Evolutionary conservation across 1,140 invertebrate species (phyloP), one percentile per base, ranked within the genome.

Genomic region (Pseudomyrmex flavicornis): DNA sequence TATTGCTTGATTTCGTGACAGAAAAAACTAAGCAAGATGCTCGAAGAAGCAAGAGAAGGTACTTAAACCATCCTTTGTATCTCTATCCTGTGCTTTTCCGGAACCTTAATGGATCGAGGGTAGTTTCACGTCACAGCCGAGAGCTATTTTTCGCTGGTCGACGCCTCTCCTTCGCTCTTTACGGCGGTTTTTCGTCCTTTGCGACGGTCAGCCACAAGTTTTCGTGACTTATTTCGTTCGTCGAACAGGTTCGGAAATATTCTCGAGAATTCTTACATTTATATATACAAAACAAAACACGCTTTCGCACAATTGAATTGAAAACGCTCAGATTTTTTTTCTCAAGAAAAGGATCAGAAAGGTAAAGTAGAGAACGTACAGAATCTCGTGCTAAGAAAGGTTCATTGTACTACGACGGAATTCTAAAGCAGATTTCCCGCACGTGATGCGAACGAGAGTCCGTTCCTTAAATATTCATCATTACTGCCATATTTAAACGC

Each of bases 101-200:
- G 46, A 82, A 86, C 79, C 85, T 88, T 90, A 91, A 92, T 91
- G 90, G 90, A 91, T 92, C 88, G 89, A 70, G 85, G 85, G 61
- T 85, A 89, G 90, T 88, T 90, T 89, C 88, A 85, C 80, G 82
- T 77, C 82, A 75, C 79, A 54, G 77, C 86, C 80, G 74, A 91
- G 84, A 85, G 84, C 86, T 86, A 85, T 89, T 91, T 86, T 88
- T 85, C 80, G 84, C 69, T 82, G 79, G 88, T 89, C 20, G 20
- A 85, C 70, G 83, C 44, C 72, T 50, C 35, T 54, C 79, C 54
- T 76, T 58, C 26, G 44, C 54, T 61, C 88, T 85, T 90, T 89
- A 86, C 83, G 85, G 69, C 66, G 68, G 77, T 86, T 52, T 84
- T 85, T 65, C 83, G 59, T 69, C 75, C 84, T 75, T 66, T 10